These are phyloP conservation scores for Phoenoteleia sp. DNA, from an alignment of 2,888 invertebrate species.

Conservation along the genomic window DNA sequence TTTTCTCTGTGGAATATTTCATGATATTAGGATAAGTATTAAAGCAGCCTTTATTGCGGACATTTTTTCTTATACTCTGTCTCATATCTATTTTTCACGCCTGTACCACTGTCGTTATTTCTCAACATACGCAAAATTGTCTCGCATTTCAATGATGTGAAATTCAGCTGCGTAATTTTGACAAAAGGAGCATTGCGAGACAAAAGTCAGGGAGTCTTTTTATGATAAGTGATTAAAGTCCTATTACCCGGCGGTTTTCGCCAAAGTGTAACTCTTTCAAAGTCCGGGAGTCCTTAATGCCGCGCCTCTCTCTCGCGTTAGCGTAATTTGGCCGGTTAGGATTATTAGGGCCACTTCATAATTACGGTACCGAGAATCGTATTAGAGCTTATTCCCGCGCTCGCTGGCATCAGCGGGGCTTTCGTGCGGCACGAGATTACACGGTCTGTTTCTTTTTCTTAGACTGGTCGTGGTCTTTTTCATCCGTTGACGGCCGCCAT, in stretches of 20 bases:
- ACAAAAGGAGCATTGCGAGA: slow-evolving; percentile 15
- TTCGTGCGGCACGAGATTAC: slow-evolving; percentile 71
- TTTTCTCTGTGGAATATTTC: too few species aligned
- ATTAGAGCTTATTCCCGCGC: slow-evolving; percentile 69
- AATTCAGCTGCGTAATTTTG: slow-evolving; percentile 40
- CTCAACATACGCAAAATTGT: slow-evolving; percentile 15
- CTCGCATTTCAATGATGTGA: slow-evolving; percentile 20
- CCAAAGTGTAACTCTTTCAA: slow-evolving; percentile 58
- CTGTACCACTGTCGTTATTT: too few species aligned
- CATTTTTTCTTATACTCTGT: too few species aligned
- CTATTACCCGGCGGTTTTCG: slow-evolving; percentile 70
- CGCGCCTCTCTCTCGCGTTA: slow-evolving; percentile 47
- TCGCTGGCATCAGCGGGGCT: slow-evolving; percentile 30
- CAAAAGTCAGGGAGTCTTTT: slow-evolving; percentile 48
- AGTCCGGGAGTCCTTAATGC: slow-evolving; percentile 54
- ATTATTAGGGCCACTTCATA: slow-evolving; percentile 72
- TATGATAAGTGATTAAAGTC: slow-evolving; percentile 73
- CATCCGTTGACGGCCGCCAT: slow-evolving; percentile 50
- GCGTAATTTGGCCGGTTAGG: slow-evolving; percentile 75
- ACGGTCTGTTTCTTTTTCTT: slow-evolving; percentile 51
- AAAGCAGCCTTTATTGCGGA: too few species aligned
- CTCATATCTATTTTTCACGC: too few species aligned
- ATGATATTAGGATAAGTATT: too few species aligned
- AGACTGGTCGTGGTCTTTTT: slow-evolving; percentile 47
- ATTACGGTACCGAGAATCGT: slow-evolving; percentile 73